Conservation (phyloP, 2,888 invertebrate genomes). For the Neuroscelio doddi region DNA sequence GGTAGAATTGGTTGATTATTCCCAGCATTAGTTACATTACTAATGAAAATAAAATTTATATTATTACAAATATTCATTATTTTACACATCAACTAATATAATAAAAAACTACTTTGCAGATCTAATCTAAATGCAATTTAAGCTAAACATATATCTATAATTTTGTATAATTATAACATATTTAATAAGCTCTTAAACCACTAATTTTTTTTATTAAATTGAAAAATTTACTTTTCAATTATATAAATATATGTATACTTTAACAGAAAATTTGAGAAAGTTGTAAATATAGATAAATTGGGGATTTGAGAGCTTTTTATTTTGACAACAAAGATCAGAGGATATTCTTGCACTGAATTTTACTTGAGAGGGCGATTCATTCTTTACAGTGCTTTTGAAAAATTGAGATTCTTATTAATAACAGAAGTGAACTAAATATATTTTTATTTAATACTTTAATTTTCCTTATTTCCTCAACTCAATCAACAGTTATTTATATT, state of each 20-base stretch:
- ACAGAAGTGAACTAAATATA: background rate
- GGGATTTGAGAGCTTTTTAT: background rate
- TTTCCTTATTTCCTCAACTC: no score
- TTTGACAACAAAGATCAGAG: background rate
- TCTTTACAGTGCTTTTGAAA: constrained; percentile 10
- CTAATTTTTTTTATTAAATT: no score
- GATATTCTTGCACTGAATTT: constrained; percentile 4
- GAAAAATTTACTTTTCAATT: no score
- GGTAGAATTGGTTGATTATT: constrained; percentile 59
- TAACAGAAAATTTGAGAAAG: no score
- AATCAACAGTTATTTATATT: no score
- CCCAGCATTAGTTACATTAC: constrained; percentile 60
- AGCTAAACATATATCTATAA: no score
- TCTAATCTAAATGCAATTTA: no score
- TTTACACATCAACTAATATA: background rate
- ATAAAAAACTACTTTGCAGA: background rate
- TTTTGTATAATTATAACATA: no score
- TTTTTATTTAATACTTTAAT: background rate
- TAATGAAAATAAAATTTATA: constrained; percentile 47
- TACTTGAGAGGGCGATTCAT: constrained; percentile 51
- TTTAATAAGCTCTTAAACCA: no score
- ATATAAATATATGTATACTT: no score
- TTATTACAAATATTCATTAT: background rate
- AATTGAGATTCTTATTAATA: constrained; percentile 12
- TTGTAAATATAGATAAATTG: background rate